A percentile compares a stretch with the other conserved stretches of the same genome.
These are phyloP conservation scores for Aeoliscus strigatus DNA, from an alignment of 2,797 vertebrate genomes.

Conservation along the genomic window DNA sequence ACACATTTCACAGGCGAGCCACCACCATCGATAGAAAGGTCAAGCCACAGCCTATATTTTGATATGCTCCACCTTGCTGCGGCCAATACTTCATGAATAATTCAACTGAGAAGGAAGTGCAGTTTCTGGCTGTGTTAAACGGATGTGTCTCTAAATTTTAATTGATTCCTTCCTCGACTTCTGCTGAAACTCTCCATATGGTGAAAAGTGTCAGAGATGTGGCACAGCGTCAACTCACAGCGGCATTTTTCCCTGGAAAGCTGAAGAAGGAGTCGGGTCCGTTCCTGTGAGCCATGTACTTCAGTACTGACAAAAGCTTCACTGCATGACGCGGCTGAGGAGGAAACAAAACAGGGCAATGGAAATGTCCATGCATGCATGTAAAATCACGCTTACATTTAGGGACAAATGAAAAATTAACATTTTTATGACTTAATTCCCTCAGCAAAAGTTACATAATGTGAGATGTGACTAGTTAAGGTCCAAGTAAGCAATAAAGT, in stretches of 20 bases:
- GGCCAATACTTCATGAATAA: too few species aligned
- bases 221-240: slow-evolving; percentile 85
- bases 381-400: not conserved
- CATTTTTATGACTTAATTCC: not conserved
- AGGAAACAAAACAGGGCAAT: slow-evolving; percentile 1
- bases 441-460: not conserved
- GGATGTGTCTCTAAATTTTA: too few species aligned
- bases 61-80: too few species aligned
- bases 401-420: not conserved
- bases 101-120: too few species aligned
- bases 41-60: too few species aligned
- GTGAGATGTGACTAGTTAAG: not conserved
- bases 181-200: too few species aligned
- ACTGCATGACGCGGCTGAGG: slow-evolving; percentile 91
- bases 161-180: too few species aligned
- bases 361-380: not conserved
- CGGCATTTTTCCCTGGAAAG: slow-evolving; percentile 96
- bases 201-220: too few species aligned
- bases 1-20: too few species aligned
- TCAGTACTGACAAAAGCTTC: slow-evolving; percentile 92
- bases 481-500: too few species aligned
- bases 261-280: slow-evolving; percentile 98
- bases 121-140: too few species aligned
- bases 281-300: slow-evolving; percentile 91
- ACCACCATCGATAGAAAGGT: too few species aligned